These are phyloP conservation scores for Leucophenga montana DNA, from an alignment of 2,888 invertebrate species.

Conservation along the genomic window DNA sequence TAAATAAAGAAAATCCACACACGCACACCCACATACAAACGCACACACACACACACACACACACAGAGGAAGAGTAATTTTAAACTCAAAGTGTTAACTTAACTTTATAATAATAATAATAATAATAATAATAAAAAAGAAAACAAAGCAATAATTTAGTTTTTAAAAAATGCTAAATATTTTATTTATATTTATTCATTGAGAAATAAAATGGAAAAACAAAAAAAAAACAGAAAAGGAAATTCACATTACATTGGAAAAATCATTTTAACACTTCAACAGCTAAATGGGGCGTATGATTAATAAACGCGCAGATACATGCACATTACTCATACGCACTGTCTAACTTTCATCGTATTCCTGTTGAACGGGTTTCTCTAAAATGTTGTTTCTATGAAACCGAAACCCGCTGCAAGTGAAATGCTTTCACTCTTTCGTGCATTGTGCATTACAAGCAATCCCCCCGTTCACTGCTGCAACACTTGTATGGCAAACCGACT, in stretches of 20 bases:
- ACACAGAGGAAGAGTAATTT: background rate
- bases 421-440: slow-evolving; percentile 59
- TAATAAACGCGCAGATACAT: background rate
- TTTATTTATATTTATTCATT: slow-evolving; percentile 20
- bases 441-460: background rate
- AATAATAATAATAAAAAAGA: slow-evolving; percentile 39
- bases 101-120: background rate
- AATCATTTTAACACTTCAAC: background rate
- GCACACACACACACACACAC: background rate
- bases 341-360: slow-evolving; percentile 34
- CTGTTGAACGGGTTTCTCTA: background rate
- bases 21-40: slow-evolving; percentile 35
- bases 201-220: background rate
- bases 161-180: background rate
- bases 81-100: no score
- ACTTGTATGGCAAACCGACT: no score
- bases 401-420: slow-evolving; percentile 38
- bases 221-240: background rate
- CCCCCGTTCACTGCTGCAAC: background rate
- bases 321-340: slow-evolving; percentile 56
- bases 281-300: background rate
- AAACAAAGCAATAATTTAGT: slow-evolving; percentile 50
- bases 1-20: slow-evolving; percentile 31
- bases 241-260: background rate
- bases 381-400: slow-evolving; percentile 4